phyloP scores from a whole-genome alignment of 1,140 invertebrate species.

The Drosophila parabipectinata region DNA sequence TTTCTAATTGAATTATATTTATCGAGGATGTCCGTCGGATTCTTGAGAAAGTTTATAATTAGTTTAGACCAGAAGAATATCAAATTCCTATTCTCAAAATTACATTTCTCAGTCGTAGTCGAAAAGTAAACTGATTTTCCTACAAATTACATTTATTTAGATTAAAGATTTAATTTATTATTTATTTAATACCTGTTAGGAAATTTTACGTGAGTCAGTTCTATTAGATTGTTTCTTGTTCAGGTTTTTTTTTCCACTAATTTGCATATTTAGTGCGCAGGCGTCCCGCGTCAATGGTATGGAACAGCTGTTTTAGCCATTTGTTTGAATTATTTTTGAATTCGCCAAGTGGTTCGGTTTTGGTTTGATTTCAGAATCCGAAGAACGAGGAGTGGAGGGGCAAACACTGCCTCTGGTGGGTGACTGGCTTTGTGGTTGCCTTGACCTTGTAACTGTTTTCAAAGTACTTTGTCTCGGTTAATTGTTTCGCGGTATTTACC shows the following conservation, averaged over 20 bases:
- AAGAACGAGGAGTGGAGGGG: neutral
- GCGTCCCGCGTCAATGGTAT: constrained; percentile 29
- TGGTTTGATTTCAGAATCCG: neutral
- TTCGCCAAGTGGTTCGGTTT: constrained; percentile 30
- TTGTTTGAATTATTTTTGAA: constrained; percentile 30
- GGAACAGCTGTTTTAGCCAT: constrained; percentile 59
- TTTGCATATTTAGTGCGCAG: constrained; percentile 49
- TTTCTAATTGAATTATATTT: constrained; percentile 53
- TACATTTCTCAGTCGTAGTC: neutral
- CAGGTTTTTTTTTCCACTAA: constrained; percentile 22
- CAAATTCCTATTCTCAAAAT: too few species aligned
- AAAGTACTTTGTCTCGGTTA: constrained; percentile 55
- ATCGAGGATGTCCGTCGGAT: constrained; percentile 24
- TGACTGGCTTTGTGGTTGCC: constrained; percentile 38
- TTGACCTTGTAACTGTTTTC: constrained; percentile 78
- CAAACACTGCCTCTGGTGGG: constrained; percentile 10
- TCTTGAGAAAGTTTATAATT: constrained; percentile 32
- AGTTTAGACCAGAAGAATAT: constrained; percentile 9
- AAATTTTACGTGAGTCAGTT: constrained; percentile 33
- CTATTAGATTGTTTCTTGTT: constrained; percentile 31
- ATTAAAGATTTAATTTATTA: neutral
- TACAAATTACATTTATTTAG: neutral
- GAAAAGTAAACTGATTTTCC: neutral
- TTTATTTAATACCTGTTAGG: neutral
- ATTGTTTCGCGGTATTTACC: constrained; percentile 44